Evolutionary conservation across 2,888 invertebrate genomes (phyloP).

Genomic region (Axea sp.): DNA sequence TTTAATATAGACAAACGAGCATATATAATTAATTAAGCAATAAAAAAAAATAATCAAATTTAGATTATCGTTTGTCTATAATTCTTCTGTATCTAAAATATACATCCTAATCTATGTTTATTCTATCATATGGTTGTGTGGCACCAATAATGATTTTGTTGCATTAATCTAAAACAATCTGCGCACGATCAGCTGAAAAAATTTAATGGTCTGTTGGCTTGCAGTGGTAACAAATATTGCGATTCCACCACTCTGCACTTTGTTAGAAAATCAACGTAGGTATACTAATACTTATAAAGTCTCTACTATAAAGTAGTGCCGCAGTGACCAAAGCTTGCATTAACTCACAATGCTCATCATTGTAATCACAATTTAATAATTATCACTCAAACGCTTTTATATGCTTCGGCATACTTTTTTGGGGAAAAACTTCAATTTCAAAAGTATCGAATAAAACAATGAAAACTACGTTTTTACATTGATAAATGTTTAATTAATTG

Average conservation of each 20-base stretch:
- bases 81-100: too few species aligned
- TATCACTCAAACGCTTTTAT: constrained; percentile 16
- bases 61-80: constrained; percentile 22
- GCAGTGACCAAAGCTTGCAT: constrained; percentile 32
- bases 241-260: constrained; percentile 75
- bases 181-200: constrained; percentile 59
- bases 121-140: constrained; percentile 63
- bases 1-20: constrained; percentile 10
- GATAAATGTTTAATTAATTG: too few species aligned
- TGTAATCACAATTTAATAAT: constrained; percentile 4
- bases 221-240: constrained; percentile 72
- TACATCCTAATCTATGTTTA: constrained; percentile 29
- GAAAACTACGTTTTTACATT: too few species aligned
- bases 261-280: constrained; percentile 73
- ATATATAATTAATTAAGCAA: neutral
- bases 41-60: neutral
- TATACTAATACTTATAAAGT: constrained; percentile 65
- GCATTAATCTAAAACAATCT: constrained; percentile 31
- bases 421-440: constrained; percentile 2
- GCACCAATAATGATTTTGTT: constrained; percentile 29
- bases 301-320: constrained; percentile 38
- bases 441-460: too few species aligned
- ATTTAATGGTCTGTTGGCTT: constrained; percentile 67
- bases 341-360: constrained; percentile 35
- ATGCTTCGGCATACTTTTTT: neutral